Conservation (phyloP, 2,888 invertebrate species). For the Mallateleia sp. region DNA sequence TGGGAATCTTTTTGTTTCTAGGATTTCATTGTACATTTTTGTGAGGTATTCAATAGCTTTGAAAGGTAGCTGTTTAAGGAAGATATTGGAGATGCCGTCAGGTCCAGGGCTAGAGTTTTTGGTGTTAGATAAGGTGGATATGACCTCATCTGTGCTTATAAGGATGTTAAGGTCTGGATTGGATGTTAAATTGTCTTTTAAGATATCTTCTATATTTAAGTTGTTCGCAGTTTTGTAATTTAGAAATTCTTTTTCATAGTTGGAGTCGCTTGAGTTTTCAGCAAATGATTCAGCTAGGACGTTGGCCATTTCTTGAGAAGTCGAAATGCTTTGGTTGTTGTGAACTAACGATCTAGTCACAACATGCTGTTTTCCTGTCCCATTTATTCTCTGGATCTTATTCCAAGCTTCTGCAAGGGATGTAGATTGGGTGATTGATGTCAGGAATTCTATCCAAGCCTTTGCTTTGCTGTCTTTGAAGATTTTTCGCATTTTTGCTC, state of each 20-base stretch:
- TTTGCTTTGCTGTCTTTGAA: no score
- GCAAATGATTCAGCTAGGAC: no score
- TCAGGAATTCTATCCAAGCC: no score
- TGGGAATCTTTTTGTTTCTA: constrained; percentile 24
- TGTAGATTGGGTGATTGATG: no score
- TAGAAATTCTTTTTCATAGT: constrained; percentile 21
- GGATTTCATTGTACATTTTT: constrained; percentile 32
- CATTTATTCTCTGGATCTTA: no score
- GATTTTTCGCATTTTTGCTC: no score
- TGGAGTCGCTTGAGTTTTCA: no score
- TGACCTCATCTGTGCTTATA: neutral
- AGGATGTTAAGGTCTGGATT: neutral
- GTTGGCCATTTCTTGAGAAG: no score
- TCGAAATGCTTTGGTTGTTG: no score
- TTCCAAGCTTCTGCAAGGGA: no score
- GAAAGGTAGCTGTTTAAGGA: constrained; percentile 41
- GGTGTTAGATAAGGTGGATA: neutral
- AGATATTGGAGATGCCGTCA: constrained; percentile 55
- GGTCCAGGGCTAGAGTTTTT: constrained; percentile 73
- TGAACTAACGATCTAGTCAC: no score
- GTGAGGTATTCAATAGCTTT: constrained; percentile 9
- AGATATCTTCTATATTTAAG: neutral
- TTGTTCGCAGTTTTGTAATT: constrained; percentile 6
- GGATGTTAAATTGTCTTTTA: neutral
- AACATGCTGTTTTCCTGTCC: no score